Evolutionary conservation across 1,140 invertebrate genomes (phyloP).

Genomic region (Brachionus paranguensis): DNA sequence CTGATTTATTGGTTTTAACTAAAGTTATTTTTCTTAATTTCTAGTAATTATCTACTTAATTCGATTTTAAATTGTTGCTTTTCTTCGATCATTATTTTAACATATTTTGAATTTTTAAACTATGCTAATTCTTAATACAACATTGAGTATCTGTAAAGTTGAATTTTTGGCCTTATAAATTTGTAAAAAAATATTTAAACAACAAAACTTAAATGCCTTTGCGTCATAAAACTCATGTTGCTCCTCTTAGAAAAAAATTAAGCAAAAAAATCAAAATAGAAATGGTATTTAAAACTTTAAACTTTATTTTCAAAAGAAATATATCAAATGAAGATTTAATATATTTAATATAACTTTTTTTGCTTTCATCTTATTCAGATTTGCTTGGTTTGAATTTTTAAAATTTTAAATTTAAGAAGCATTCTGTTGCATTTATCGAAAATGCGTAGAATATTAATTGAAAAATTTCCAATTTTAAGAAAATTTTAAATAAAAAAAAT

Average conservation of each 20-base stretch:
- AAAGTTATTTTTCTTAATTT: neutral
- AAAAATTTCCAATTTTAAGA: neutral
- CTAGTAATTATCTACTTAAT: constrained; percentile 30
- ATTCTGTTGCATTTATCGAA: no score
- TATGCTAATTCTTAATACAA: neutral
- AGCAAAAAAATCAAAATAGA: neutral
- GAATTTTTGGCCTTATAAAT: neutral
- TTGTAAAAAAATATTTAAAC: neutral
- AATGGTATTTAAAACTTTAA: neutral
- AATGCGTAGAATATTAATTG: neutral
- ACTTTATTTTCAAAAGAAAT: neutral
- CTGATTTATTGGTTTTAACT: neutral
- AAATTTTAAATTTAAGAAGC: no score
- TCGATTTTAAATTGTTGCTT: constrained; percentile 18
- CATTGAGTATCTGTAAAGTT: neutral
- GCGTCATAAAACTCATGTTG: neutral
- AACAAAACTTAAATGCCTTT: neutral
- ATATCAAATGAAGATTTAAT: neutral
- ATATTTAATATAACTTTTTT: no score
- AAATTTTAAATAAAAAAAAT: no score
- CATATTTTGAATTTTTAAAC: constrained; percentile 16
- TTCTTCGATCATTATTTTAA: neutral
- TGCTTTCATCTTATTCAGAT: no score
- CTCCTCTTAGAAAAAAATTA: neutral
- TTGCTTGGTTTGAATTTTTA: no score